Conservation (phyloP, 2,888 invertebrate species). For the Lasioglossum pauxillum region DNA sequence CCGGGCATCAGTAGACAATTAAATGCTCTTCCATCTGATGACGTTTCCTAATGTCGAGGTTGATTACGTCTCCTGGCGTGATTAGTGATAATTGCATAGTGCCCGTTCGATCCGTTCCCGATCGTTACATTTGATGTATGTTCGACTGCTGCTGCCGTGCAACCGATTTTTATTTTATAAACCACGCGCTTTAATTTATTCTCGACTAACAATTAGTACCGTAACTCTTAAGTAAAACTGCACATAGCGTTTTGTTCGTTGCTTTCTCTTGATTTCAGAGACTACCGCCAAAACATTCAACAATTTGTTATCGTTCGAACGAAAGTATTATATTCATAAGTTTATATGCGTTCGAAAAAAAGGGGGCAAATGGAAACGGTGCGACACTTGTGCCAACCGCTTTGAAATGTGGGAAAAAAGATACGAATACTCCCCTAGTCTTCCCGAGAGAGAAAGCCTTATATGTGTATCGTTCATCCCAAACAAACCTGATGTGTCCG, state of each 20-base stretch:
- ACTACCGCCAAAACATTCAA: constrained; percentile 30
- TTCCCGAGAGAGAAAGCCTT: constrained; percentile 40
- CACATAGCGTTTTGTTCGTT: constrained; percentile 23
- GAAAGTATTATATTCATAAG: constrained; percentile 35
- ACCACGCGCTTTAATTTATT: constrained; percentile 60
- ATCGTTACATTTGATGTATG: constrained; percentile 18
- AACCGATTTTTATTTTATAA: constrained; percentile 31
- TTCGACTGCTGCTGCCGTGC: constrained; percentile 37
- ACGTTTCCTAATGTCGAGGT: constrained; percentile 16
- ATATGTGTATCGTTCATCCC: constrained; percentile 8
- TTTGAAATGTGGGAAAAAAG: constrained; percentile 31
- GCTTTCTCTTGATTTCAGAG: constrained; percentile 36
- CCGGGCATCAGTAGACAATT: constrained; percentile 78
- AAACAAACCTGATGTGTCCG: constrained; percentile 48
- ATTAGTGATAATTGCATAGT: constrained; percentile 42
- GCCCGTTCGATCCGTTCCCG: background rate
- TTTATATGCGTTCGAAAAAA: constrained; percentile 21
- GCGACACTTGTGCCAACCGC: constrained; percentile 48
- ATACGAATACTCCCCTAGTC: constrained; percentile 55
- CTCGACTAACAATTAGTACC: constrained; percentile 44
- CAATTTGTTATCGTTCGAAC: constrained; percentile 35
- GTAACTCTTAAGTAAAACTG: constrained; percentile 36
- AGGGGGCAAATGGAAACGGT: constrained; percentile 7
- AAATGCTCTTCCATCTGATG: constrained; percentile 17
- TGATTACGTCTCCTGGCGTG: constrained; percentile 23